Percentiles rank a stretch among this genome's conserved stretches.
Conservation (phyloP, 2,888 invertebrate genomes). For the Paralinhomoeus sp. region DNA sequence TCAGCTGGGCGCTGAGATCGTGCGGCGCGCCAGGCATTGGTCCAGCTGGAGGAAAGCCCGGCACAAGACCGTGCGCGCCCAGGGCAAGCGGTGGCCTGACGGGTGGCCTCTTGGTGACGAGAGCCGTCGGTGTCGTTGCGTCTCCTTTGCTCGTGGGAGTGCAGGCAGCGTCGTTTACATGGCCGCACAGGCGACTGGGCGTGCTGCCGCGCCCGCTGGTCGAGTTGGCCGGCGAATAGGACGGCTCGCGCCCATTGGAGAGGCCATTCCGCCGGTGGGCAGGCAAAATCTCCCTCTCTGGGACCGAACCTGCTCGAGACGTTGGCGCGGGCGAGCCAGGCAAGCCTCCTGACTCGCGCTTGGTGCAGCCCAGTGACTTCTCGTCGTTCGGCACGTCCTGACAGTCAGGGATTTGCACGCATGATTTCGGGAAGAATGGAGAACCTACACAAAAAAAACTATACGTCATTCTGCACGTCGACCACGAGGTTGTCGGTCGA, state of each 20-base stretch:
- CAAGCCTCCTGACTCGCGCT: too few relatives aligned
- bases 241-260: background rate
- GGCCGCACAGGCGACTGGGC: background rate
- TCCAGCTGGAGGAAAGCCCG: background rate
- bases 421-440: background rate
- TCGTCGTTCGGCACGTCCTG: constrained; percentile 61
- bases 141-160: constrained; percentile 66
- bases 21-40: background rate
- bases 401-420: too few relatives aligned
- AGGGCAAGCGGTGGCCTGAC: background rate
- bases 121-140: constrained; percentile 16
- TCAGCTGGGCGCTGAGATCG: too few relatives aligned
- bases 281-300: background rate
- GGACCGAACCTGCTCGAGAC: background rate
- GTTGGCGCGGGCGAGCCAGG: background rate
- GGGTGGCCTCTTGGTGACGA: too few relatives aligned
- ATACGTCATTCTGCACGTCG: constrained; percentile 70
- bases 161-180: constrained; percentile 51
- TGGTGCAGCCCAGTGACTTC: constrained; percentile 61
- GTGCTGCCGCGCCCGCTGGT: background rate
- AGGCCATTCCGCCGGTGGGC: constrained; percentile 6
- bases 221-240: background rate
- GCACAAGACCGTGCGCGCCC: too few relatives aligned
- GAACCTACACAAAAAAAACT: background rate
- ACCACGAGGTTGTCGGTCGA: constrained; percentile 83